A percentile compares a stretch with the other conserved stretches of the same genome.
Evolutionary conservation across 1,140 invertebrate species (phyloP).

Genomic region (Drosophila auraria): DNA sequence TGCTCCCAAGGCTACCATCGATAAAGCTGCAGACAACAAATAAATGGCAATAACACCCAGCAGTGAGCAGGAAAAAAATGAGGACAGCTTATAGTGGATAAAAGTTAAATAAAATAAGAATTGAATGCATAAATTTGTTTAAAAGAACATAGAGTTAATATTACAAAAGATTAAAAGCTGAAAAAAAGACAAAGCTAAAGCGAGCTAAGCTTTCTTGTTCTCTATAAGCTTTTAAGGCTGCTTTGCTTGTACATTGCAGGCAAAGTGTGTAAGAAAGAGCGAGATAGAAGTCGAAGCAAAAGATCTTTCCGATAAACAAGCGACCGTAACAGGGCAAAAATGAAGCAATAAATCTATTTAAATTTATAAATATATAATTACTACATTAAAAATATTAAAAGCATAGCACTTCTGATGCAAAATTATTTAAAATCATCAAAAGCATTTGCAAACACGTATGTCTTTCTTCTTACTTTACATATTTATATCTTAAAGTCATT

Average conservation of each 20-base stretch:
- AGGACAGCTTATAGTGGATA: neutral
- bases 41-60: conserved; percentile 28
- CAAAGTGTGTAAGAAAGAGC: too few relatives aligned
- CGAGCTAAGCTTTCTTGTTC: too few relatives aligned
- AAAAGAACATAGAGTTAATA: neutral
- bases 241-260: too few relatives aligned
- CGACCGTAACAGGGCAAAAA: too few relatives aligned
- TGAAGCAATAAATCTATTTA: too few relatives aligned
- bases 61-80: neutral
- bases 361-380: too few relatives aligned
- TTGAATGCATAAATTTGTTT: neutral
- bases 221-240: too few relatives aligned
- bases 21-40: conserved; percentile 29
- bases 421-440: neutral
- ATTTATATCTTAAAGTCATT: neutral
- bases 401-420: neutral
- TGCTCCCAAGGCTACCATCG: conserved; percentile 53
- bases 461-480: neutral
- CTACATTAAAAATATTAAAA: neutral
- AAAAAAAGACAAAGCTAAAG: too few relatives aligned
- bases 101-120: neutral
- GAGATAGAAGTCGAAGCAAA: too few relatives aligned
- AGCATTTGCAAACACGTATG: neutral
- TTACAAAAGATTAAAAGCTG: too few relatives aligned
- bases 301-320: too few relatives aligned